A percentile compares a stretch with the other conserved stretches of the same genome.
Conservation (phyloP, 2,113 vertebrate genomes). For the Pseudonaja textilis region DNA sequence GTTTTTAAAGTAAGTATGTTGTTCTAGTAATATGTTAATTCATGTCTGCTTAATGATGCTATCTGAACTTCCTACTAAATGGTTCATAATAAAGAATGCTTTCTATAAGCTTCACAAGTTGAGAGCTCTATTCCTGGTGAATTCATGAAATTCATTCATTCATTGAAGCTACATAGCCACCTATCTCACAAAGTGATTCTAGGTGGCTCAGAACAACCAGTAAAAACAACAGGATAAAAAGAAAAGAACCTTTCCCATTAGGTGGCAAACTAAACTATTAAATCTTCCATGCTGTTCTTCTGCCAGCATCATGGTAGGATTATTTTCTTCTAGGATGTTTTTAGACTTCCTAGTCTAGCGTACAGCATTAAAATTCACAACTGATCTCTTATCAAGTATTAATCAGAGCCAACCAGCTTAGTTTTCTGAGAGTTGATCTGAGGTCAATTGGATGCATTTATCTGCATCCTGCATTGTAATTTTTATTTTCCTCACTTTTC, state of each 20-base stretch:
- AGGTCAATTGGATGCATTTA: background rate
- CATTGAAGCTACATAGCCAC: background rate
- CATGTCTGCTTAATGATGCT: background rate
- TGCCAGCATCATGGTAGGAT: background rate
- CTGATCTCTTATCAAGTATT: background rate
- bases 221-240: background rate
- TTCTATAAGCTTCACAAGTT: background rate
- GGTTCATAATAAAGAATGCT: background rate
- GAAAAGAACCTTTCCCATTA: background rate
- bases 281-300: background rate
- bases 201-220: background rate
- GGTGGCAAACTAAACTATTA: background rate
- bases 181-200: background rate
- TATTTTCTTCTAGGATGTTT: background rate
- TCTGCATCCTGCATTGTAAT: background rate
- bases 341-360: background rate
- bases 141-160: background rate
- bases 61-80: background rate
- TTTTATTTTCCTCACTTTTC: conserved; percentile 1
- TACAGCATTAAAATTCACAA: background rate
- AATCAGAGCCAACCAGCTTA: background rate
- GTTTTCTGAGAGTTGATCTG: background rate
- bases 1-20: background rate
- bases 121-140: background rate
- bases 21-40: background rate